These are phyloP conservation scores for Cryptocephalus primarius DNA, from an alignment of 2,888 invertebrate genomes.

Conservation along the genomic window DNA sequence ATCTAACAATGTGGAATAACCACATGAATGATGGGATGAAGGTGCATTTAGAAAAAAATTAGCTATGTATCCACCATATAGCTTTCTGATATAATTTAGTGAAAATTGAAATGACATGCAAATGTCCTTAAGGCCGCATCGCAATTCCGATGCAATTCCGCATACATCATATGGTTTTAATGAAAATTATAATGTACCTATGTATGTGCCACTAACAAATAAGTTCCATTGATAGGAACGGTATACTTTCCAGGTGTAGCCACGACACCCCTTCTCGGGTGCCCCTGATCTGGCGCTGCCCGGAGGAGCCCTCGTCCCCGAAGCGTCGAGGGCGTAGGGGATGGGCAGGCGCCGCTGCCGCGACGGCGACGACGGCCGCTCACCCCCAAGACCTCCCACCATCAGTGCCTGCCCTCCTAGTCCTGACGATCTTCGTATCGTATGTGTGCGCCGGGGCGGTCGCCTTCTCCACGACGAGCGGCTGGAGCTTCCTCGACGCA, in stretches of 20 bases:
- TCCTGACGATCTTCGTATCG: conserved; percentile 52
- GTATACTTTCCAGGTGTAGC: conserved; percentile 22
- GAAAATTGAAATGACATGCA: too few relatives aligned
- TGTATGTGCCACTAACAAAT: too few relatives aligned
- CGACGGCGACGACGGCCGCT: conserved; percentile 33
- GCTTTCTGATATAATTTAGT: too few relatives aligned
- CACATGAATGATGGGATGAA: too few relatives aligned
- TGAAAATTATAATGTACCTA: too few relatives aligned
- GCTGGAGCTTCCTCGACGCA: conserved; percentile 71
- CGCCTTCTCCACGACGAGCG: conserved; percentile 69
- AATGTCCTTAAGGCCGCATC: too few relatives aligned
- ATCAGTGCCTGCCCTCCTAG: conserved; percentile 51
- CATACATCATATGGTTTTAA: too few relatives aligned
- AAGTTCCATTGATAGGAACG: neutral
- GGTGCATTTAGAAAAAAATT: too few relatives aligned
- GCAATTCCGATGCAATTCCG: too few relatives aligned
- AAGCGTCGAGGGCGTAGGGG: neutral
- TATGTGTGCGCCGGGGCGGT: conserved; percentile 70
- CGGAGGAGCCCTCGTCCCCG: conserved; percentile 36
- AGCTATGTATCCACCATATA: too few relatives aligned
- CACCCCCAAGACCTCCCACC: conserved; percentile 21
- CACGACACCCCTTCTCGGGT: conserved; percentile 69
- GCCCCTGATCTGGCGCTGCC: conserved; percentile 56
- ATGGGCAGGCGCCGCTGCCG: conserved; percentile 4
- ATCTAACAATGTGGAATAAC: too few relatives aligned